These are phyloP conservation scores for Sisor rabdophorus DNA, from an alignment of 2,113 vertebrate genomes.

Conservation along the genomic window DNA sequence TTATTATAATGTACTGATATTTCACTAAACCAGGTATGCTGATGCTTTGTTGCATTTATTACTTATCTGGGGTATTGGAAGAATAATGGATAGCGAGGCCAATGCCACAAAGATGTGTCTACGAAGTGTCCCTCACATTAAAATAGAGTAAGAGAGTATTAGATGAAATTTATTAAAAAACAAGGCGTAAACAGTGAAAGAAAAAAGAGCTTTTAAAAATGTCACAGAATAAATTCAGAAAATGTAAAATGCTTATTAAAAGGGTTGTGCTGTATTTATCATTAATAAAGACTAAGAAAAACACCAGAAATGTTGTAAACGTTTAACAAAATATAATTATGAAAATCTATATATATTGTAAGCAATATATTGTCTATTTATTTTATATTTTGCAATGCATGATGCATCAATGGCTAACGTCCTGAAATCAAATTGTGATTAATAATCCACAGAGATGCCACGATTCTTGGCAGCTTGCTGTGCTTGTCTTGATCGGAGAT, in stretches of 20 bases:
- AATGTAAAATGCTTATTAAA: background rate
- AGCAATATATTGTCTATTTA: too few relatives aligned
- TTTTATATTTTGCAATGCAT: background rate
- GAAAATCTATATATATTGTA: background rate
- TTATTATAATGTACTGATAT: background rate
- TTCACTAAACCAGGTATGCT: conserved; percentile 16
- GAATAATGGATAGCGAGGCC: background rate
- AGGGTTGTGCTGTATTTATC: background rate
- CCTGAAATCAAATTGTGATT: conserved; percentile 4
- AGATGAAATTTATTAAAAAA: background rate
- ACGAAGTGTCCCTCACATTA: background rate
- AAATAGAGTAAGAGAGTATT: background rate
- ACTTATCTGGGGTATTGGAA: conserved; percentile 24
- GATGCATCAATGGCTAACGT: background rate
- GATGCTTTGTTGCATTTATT: conserved; percentile 14
- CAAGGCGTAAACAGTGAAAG: background rate
- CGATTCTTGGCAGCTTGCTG: background rate
- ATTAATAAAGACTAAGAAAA: background rate
- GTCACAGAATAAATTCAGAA: background rate
- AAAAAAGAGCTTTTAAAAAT: background rate
- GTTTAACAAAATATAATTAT: background rate
- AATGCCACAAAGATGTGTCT: background rate
- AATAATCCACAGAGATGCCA: conserved; percentile 14
- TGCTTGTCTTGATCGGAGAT: conserved; percentile 21
- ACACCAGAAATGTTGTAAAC: background rate